These are phyloP conservation scores for Cherax destructor DNA, from an alignment of 1,140 invertebrate species.

Conservation along the genomic window DNA sequence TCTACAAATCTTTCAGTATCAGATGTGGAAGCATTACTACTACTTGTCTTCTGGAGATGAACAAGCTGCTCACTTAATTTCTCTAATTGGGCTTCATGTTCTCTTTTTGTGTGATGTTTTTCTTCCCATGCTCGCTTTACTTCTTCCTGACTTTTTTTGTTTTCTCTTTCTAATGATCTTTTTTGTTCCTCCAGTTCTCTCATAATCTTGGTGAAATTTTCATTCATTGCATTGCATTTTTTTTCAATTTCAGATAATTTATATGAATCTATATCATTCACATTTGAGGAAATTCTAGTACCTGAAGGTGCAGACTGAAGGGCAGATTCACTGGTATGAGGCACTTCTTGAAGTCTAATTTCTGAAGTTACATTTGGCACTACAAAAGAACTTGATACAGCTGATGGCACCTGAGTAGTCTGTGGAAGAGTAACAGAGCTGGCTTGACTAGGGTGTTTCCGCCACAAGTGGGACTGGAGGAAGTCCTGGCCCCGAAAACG, in stretches of 20 bases:
- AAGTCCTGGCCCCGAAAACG: conserved; percentile 47
- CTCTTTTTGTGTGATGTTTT: conserved; percentile 31
- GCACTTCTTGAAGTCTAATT: neutral
- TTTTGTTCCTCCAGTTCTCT: conserved; percentile 62
- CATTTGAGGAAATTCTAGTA: conserved; percentile 6
- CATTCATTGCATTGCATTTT: conserved; percentile 58
- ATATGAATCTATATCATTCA: conserved; percentile 58
- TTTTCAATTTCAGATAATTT: conserved; percentile 55
- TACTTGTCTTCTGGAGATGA: conserved; percentile 19
- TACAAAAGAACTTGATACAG: neutral
- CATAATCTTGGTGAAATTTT: conserved; percentile 45
- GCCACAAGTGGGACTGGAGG: conserved; percentile 50
- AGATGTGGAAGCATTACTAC: neutral
- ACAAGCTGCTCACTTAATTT: conserved; percentile 39
- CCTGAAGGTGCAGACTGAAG: neutral
- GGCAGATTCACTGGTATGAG: neutral
- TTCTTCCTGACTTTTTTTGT: conserved; percentile 57
- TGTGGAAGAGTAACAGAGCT: neutral
- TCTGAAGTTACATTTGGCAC: neutral
- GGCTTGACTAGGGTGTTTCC: conserved; percentile 58
- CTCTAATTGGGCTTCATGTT: conserved; percentile 32
- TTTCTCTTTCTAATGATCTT: conserved; percentile 44
- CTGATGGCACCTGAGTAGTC: conserved; percentile 1
- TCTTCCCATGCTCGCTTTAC: conserved; percentile 59
- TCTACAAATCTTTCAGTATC: conserved; percentile 25